Evolutionary conservation across 2,797 vertebrate genomes (phyloP).

Genomic region (Sebastes nivosus): DNA sequence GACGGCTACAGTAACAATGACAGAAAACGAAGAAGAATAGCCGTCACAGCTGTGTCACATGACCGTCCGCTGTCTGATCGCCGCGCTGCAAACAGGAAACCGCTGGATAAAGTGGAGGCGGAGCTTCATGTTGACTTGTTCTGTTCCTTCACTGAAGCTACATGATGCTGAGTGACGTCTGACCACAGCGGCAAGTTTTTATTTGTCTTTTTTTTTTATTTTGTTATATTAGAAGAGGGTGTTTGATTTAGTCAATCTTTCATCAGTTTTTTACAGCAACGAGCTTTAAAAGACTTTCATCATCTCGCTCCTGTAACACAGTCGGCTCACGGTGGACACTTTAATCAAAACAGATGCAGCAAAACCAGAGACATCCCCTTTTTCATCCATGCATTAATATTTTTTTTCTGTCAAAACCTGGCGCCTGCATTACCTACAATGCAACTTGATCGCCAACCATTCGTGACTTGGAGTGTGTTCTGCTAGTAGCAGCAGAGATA

Average conservation of each 20-base stretch:
- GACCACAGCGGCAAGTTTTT: background rate
- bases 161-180: background rate
- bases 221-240: background rate
- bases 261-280: background rate
- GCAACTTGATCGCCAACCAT: background rate
- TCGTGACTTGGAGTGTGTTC: background rate
- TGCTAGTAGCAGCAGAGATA: background rate
- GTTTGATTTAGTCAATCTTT: background rate
- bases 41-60: background rate
- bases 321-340: background rate
- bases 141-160: background rate
- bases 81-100: background rate
- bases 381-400: background rate
- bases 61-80: background rate
- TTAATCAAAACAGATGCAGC: background rate
- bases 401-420: background rate
- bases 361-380: background rate
- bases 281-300: background rate
- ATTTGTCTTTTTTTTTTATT: background rate
- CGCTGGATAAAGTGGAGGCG: background rate
- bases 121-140: background rate
- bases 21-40: background rate
- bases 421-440: slow-evolving; percentile 10
- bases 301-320: background rate
- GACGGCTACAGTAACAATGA: background rate